Percentiles rank a stretch among this genome's conserved stretches.
Conservation (phyloP, 2,888 invertebrate species). For the Lumbricus terrestris region DNA sequence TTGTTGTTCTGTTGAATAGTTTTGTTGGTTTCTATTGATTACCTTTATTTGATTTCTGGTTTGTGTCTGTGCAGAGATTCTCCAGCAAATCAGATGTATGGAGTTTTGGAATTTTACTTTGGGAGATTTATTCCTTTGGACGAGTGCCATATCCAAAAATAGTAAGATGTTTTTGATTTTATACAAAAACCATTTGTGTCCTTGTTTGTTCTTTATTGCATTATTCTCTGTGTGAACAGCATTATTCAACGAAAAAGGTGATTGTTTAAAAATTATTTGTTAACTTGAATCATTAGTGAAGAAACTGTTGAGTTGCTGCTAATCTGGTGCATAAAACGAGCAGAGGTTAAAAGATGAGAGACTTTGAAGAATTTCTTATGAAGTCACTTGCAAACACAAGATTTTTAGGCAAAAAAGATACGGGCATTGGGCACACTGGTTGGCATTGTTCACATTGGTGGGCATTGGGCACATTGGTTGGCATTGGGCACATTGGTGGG, state of each 20-base stretch:
- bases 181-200: not conserved
- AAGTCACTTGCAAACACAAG: not conserved
- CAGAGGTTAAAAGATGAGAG: not conserved
- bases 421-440: too few relatives aligned
- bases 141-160: slow-evolving; percentile 98
- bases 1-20: not conserved
- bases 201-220: too few relatives aligned
- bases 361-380: not conserved
- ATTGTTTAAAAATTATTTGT: not conserved
- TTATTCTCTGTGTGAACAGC: not conserved
- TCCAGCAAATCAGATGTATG: slow-evolving; percentile 99
- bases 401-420: not conserved
- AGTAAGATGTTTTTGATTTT: slow-evolving; percentile 68
- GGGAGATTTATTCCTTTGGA: slow-evolving; percentile 99
- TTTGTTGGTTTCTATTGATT: too few relatives aligned
- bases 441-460: too few relatives aligned
- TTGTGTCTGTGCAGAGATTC: slow-evolving; percentile 74
- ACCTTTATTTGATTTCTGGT: not conserved
- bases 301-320: not conserved
- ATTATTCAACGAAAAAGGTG: not conserved
- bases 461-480: too few relatives aligned
- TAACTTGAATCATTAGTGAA: not conserved
- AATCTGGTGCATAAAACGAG: not conserved
- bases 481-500: too few relatives aligned
- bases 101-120: slow-evolving; percentile 97